A percentile compares a stretch with the other conserved stretches of the same genome.
These are phyloP conservation scores for Leptocoma aspasia DNA, from an alignment of 2,113 vertebrate genomes.

Conservation along the genomic window DNA sequence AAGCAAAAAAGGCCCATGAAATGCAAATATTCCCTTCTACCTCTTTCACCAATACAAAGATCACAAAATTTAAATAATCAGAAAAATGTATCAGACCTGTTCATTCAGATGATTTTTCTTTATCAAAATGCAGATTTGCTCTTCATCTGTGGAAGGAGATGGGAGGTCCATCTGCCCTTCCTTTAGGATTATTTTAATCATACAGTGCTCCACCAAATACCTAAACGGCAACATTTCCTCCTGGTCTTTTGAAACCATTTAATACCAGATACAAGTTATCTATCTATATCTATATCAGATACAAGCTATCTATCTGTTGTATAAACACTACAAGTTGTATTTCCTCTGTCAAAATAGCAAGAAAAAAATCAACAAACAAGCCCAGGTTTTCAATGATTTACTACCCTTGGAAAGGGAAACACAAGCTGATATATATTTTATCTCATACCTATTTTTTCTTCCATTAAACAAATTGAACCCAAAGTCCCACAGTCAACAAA, in stretches of 20 bases:
- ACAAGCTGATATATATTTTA: background rate
- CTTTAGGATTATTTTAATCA: background rate
- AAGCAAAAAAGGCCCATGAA: background rate
- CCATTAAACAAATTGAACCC: background rate
- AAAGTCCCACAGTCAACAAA: background rate
- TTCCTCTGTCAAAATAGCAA: background rate
- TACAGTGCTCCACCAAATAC: background rate
- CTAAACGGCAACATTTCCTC: background rate
- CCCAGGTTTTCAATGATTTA: background rate
- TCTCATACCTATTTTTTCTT: background rate
- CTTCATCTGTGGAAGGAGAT: background rate
- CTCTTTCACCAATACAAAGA: background rate
- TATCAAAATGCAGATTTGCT: background rate
- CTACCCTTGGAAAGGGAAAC: background rate
- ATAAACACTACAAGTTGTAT: background rate
- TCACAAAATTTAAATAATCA: background rate
- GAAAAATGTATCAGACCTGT: background rate
- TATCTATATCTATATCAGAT: background rate
- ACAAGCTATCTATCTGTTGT: background rate
- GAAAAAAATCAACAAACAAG: background rate
- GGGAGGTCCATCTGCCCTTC: background rate
- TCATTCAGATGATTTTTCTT: background rate
- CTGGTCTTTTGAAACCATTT: background rate
- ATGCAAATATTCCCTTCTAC: background rate
- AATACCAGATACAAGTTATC: background rate